A percentile compares a stretch with the other conserved stretches of the same genome.
Evolutionary conservation across 2,888 invertebrate species (phyloP).

Genomic region (Thera britannica): DNA sequence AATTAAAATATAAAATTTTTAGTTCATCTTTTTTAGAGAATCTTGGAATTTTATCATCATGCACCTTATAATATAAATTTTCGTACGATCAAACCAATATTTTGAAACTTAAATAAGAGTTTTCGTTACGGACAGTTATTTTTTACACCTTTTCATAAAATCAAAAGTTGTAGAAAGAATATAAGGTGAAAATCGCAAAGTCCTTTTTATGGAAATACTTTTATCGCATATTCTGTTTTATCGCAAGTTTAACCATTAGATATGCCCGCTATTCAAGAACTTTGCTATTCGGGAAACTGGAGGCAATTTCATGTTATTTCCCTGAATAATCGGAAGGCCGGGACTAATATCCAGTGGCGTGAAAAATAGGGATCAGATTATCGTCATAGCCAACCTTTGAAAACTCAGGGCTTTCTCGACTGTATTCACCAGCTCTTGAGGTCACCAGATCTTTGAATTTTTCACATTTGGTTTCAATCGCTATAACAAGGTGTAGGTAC

Average conservation of each 20-base stretch:
- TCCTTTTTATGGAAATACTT: conserved; percentile 12
- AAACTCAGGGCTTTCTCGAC: not conserved
- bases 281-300: conserved; percentile 30
- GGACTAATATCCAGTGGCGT: conserved; percentile 1
- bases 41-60: not conserved
- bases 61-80: not conserved
- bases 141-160: conserved; percentile 7
- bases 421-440: not conserved
- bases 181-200: conserved; percentile 16
- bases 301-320: conserved; percentile 40
- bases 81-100: not conserved
- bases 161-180: conserved; percentile 10
- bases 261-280: conserved; percentile 26
- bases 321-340: conserved; percentile 34
- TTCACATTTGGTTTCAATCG: not conserved
- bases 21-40: no score
- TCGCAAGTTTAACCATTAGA: conserved; percentile 33
- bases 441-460: not conserved
- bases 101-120: not conserved
- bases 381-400: conserved; percentile 1
- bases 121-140: not conserved
- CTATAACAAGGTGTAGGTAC: no score
- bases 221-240: conserved; percentile 20
- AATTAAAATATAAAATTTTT: no score
- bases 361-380: not conserved